Percentiles rank a stretch among this genome's conserved stretches.
Conservation (phyloP, 2,888 invertebrate genomes). For the Digitonthophagus gazella region DNA sequence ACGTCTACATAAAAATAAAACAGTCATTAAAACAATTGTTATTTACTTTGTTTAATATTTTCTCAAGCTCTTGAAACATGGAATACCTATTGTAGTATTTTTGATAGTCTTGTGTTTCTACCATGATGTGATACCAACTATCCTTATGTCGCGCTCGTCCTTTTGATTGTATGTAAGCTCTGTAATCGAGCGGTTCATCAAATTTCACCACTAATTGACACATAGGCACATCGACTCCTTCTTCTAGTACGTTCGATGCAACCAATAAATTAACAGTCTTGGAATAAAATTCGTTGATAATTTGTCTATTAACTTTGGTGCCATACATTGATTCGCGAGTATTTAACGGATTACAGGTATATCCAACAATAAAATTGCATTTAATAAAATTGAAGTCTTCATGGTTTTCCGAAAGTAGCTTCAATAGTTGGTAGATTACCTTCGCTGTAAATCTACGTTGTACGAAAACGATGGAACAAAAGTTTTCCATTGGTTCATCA, state of each 20-base stretch:
- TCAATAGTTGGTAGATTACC: slow-evolving; percentile 67
- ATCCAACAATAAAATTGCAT: slow-evolving; percentile 74
- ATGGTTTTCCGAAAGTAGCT: slow-evolving; percentile 52
- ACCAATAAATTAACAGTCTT: slow-evolving; percentile 65
- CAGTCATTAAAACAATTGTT: slow-evolving; percentile 18
- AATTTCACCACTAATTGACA: slow-evolving; percentile 80
- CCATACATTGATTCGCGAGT: slow-evolving; percentile 54
- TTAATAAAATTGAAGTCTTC: slow-evolving; percentile 59
- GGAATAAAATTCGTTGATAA: slow-evolving; percentile 57
- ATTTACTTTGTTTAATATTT: slow-evolving; percentile 53
- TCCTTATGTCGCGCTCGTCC: slow-evolving; percentile 73
- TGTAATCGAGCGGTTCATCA: slow-evolving; percentile 68
- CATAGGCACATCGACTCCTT: slow-evolving; percentile 82
- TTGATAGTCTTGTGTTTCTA: too few species aligned
- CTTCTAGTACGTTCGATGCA: slow-evolving; percentile 82
- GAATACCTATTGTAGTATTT: slow-evolving; percentile 48
- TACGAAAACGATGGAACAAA: slow-evolving; percentile 73
- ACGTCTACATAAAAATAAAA: slow-evolving; percentile 18
- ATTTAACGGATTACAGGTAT: slow-evolving; percentile 58
- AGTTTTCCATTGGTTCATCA: slow-evolving; percentile 45
- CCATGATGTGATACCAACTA: slow-evolving; percentile 62
- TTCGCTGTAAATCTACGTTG: slow-evolving; percentile 73
- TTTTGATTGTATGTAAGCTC: slow-evolving; percentile 88
- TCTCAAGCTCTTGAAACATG: slow-evolving; percentile 52
- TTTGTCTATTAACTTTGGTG: slow-evolving; percentile 56